Conservation (phyloP, 2,797 vertebrate genomes). For the Channallabes apus region DNA sequence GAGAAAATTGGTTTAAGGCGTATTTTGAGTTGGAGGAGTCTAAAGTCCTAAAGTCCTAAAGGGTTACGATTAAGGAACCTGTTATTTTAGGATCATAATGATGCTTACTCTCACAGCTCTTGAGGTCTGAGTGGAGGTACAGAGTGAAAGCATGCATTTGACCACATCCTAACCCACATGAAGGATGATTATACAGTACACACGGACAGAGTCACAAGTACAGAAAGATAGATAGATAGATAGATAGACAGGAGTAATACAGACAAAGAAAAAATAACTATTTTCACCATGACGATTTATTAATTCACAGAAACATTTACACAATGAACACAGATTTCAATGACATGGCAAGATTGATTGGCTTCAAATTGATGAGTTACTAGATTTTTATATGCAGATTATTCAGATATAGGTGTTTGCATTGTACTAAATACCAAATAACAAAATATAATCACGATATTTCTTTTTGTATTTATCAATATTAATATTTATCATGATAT, state of each 20-base stretch:
- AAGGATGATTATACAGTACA: background rate
- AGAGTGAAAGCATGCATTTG: background rate
- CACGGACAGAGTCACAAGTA: background rate
- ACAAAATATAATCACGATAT: no score
- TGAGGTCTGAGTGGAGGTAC: conserved; percentile 7
- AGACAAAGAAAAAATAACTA: no score
- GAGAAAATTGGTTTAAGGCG: background rate
- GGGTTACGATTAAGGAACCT: conserved; percentile 16
- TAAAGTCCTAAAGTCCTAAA: background rate
- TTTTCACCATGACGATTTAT: no score
- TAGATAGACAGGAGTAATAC: background rate
- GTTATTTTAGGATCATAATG: conserved; percentile 36
- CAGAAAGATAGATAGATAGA: background rate
- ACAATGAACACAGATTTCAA: background rate
- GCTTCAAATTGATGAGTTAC: no score
- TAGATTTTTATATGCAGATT: no score
- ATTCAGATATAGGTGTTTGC: no score
- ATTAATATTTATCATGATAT: no score
- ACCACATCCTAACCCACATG: conserved; percentile 28
- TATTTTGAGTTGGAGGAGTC: background rate
- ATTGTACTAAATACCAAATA: no score
- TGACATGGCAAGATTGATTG: no score
- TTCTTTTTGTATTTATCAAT: no score
- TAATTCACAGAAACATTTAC: background rate
- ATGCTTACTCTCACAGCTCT: background rate